These are phyloP conservation scores for Bombus superbus DNA, from an alignment of 1,140 invertebrate genomes.

Conservation along the genomic window DNA sequence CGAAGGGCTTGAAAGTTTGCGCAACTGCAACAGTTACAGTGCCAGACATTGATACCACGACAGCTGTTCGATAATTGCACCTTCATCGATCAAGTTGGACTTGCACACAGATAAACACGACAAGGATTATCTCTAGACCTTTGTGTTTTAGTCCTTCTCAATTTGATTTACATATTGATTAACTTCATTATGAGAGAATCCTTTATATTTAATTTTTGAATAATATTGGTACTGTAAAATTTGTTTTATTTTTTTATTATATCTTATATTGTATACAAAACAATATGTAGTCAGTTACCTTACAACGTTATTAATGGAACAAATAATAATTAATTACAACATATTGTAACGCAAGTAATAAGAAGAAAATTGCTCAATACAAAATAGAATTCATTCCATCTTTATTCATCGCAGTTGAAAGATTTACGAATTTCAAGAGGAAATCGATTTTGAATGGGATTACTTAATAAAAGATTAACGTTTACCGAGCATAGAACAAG, in stretches of 20 bases:
- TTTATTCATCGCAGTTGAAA: too few relatives aligned
- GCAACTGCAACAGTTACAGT: constrained; percentile 16
- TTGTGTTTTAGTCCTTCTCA: neutral
- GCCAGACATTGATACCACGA: constrained; percentile 54
- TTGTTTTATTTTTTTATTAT: neutral
- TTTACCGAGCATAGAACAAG: neutral
- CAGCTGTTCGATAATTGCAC: constrained; percentile 57
- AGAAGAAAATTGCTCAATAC: too few relatives aligned
- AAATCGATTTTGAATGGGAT: neutral
- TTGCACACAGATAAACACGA: neutral
- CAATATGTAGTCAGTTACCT: too few relatives aligned
- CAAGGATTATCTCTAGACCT: neutral
- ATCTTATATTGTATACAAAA: too few relatives aligned
- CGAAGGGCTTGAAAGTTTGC: constrained; percentile 19
- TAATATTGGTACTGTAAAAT: neutral
- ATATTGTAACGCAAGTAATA: too few relatives aligned
- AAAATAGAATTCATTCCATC: too few relatives aligned
- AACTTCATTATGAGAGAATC: neutral
- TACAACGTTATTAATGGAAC: too few relatives aligned
- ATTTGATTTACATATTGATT: neutral
- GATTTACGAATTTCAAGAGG: neutral
- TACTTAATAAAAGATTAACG: neutral
- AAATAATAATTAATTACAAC: too few relatives aligned
- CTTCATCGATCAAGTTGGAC: constrained; percentile 44
- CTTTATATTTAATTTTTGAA: neutral